Conservation (phyloP, 2,888 invertebrate species). For the Slavum lentiscoides region DNA sequence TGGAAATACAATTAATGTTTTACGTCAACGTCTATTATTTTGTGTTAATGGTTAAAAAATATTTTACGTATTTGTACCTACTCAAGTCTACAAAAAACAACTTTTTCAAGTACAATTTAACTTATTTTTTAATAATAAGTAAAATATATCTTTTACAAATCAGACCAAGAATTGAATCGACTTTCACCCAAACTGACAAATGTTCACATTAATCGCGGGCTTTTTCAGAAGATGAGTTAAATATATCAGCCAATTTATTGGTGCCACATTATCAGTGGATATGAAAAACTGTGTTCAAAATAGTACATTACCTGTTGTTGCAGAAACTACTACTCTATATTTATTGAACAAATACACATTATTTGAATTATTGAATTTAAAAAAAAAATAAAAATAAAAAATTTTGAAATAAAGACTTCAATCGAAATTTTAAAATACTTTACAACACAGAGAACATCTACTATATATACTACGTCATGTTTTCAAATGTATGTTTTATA, state of each 20-base stretch:
- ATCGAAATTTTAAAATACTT: too few relatives aligned
- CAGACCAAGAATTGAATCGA: not conserved
- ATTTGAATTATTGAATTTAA: too few relatives aligned
- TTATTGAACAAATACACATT: not conserved
- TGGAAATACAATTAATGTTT: too few relatives aligned
- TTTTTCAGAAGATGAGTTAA: slow-evolving; percentile 24
- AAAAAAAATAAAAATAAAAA: too few relatives aligned
- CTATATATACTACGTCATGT: too few relatives aligned
- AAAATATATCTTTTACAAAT: slow-evolving; percentile 6
- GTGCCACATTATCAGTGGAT: not conserved
- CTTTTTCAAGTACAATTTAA: too few relatives aligned
- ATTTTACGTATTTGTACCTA: slow-evolving; percentile 15
- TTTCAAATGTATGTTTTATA: too few relatives aligned
- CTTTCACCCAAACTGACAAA: not conserved
- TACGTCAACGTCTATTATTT: too few relatives aligned
- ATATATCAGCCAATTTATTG: not conserved
- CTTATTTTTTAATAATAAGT: not conserved
- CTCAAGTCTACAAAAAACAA: slow-evolving; percentile 17
- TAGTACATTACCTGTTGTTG: not conserved
- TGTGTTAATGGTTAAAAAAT: too few relatives aligned
- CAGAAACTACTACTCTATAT: not conserved
- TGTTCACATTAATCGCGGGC: not conserved
- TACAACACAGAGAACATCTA: too few relatives aligned
- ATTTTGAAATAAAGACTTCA: too few relatives aligned
- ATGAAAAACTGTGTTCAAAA: not conserved